These are phyloP conservation scores for Melitaea athalia DNA, from an alignment of 2,888 invertebrate species.

Conservation along the genomic window DNA sequence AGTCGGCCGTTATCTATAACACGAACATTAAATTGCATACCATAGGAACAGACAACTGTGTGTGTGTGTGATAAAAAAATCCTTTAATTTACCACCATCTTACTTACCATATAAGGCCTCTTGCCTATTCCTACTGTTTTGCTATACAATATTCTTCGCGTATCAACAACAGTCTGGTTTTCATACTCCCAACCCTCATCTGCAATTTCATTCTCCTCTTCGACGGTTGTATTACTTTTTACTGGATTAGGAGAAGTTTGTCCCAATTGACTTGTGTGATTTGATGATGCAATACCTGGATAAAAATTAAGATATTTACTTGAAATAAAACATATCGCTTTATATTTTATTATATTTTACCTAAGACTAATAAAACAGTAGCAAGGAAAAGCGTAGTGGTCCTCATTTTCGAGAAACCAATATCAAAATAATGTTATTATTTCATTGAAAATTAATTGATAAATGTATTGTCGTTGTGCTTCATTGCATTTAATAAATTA, in stretches of 20 bases:
- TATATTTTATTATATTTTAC: slow-evolving; percentile 28
- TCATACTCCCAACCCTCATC: slow-evolving; percentile 71
- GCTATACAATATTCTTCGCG: slow-evolving; percentile 69
- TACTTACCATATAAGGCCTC: slow-evolving; percentile 77
- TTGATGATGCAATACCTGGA: slow-evolving; percentile 33
- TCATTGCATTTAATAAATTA: slow-evolving; percentile 13
- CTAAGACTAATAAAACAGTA: slow-evolving; percentile 35
- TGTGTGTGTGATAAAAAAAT: neutral
- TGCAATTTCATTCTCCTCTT: slow-evolving; percentile 48
- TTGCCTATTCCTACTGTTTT: slow-evolving; percentile 58
- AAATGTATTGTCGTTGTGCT: slow-evolving; percentile 21
- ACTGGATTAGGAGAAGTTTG: slow-evolving; percentile 9
- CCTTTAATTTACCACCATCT: too few relatives aligned
- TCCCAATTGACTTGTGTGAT: slow-evolving; percentile 31
- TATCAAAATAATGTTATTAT: neutral
- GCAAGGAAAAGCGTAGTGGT: slow-evolving; percentile 19
- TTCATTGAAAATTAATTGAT: slow-evolving; percentile 20
- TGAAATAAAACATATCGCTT: neutral
- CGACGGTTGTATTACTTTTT: slow-evolving; percentile 5
- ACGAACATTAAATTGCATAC: too few relatives aligned
- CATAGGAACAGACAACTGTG: too few relatives aligned
- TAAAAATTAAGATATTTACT: neutral
- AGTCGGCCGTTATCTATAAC: too few relatives aligned
- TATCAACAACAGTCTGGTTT: slow-evolving; percentile 62
- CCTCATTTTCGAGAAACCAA: slow-evolving; percentile 28